phyloP scores from a whole-genome alignment of 1,140 invertebrate genomes.

The Lasioglossum baleicum region DNA sequence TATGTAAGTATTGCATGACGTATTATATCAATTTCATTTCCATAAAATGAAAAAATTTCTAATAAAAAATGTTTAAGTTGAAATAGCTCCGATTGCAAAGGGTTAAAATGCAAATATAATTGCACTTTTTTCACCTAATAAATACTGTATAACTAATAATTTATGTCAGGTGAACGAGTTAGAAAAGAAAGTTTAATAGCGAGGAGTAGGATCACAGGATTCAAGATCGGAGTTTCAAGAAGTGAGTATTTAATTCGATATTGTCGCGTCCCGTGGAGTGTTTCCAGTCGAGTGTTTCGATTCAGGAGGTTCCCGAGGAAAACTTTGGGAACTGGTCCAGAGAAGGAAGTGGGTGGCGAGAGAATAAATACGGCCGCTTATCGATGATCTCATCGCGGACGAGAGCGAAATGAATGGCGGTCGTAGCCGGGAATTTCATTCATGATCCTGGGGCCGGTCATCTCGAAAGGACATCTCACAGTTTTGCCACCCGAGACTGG shows the following conservation, averaged over 20 bases:
- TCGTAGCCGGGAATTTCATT: conserved; percentile 70
- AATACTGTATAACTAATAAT: too few relatives aligned
- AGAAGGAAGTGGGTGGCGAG: conserved; percentile 70
- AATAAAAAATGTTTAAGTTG: too few relatives aligned
- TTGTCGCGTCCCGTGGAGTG: neutral
- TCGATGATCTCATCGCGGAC: conserved; percentile 64
- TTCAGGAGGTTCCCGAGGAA: conserved; percentile 6
- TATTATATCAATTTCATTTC: too few relatives aligned
- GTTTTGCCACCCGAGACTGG: conserved; percentile 21
- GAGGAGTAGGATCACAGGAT: too few relatives aligned
- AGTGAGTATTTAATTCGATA: neutral
- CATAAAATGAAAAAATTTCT: too few relatives aligned
- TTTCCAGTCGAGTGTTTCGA: neutral
- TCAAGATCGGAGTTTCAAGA: too few relatives aligned
- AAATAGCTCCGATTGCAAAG: too few relatives aligned
- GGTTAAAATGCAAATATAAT: too few relatives aligned
- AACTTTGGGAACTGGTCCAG: conserved; percentile 25
- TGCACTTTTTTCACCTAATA: too few relatives aligned
- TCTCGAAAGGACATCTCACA: conserved; percentile 67
- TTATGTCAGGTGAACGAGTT: too few relatives aligned
- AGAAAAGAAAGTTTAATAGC: too few relatives aligned
- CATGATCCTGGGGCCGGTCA: conserved; percentile 56
- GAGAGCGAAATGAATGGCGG: conserved; percentile 42
- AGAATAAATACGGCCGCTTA: conserved; percentile 71
- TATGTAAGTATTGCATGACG: too few relatives aligned